A percentile compares a stretch with the other conserved stretches of the same genome.
phyloP scores from a whole-genome alignment of 2,113 vertebrate genomes.

The Amblyornis subalaris region DNA sequence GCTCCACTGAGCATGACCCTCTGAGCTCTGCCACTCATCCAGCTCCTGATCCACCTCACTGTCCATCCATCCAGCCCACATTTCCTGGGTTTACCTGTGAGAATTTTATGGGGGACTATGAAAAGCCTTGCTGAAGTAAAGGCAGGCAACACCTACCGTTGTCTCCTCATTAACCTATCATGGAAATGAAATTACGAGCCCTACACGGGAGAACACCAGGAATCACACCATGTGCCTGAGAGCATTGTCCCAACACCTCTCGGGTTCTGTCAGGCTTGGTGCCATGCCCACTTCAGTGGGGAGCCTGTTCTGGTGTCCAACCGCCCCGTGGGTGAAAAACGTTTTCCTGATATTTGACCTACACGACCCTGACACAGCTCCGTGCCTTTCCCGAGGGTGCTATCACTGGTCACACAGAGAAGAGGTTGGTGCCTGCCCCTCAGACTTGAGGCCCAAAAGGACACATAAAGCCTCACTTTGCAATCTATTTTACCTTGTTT shows the following conservation, averaged over 20 bases:
- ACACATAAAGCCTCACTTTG: accelerated
- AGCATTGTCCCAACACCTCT: neutral
- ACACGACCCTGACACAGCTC: neutral
- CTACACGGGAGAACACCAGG: neutral
- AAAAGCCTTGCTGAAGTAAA: neutral
- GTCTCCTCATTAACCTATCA: neutral
- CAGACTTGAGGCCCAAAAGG: neutral
- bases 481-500: neutral
- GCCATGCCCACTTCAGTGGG: no score
- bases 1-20: neutral
- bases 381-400: neutral
- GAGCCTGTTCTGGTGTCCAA: neutral
- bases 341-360: neutral
- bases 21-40: neutral
- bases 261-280: neutral
- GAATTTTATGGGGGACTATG: no score
- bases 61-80: neutral
- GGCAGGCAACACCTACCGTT: accelerated
- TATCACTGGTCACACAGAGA: neutral
- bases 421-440: neutral
- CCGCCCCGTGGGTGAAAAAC: neutral
- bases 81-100: neutral
- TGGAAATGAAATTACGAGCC: neutral
- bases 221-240: neutral
- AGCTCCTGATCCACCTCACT: neutral